Conservation (phyloP, 2,797 vertebrate species). For the Sebastes matsubarae region DNA sequence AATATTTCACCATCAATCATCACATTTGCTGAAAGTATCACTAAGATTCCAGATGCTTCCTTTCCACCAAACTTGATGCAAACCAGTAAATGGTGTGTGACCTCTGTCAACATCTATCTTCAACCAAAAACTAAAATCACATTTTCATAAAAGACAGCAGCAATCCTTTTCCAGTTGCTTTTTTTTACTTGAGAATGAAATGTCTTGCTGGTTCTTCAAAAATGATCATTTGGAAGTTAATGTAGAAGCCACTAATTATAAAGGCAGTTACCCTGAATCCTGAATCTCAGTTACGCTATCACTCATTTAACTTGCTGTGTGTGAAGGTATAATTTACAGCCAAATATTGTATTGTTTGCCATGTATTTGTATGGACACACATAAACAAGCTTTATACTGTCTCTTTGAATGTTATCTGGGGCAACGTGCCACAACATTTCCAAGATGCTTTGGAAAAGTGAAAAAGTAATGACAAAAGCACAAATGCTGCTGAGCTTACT, state of each 20-base stretch:
- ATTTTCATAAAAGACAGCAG: not conserved
- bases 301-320: not conserved
- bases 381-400: not conserved
- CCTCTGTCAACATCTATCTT: not conserved
- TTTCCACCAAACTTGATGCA: not conserved
- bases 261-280: not conserved
- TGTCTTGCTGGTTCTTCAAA: not conserved
- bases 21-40: not conserved
- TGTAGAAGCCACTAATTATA: not conserved
- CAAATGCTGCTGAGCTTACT: slow-evolving; percentile 44
- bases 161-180: not conserved
- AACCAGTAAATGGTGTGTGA: not conserved
- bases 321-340: not conserved
- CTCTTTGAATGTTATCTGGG: slow-evolving; percentile 34
- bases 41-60: not conserved
- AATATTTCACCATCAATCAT: not conserved
- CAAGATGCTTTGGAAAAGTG: slow-evolving; percentile 19
- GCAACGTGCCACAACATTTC: slow-evolving; percentile 44
- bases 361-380: not conserved
- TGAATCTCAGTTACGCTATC: not conserved
- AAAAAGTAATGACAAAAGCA: slow-evolving; percentile 58
- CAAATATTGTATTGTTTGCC: not conserved
- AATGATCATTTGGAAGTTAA: not conserved
- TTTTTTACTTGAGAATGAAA: not conserved
- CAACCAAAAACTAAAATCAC: not conserved